Conservation (phyloP, 1,140 invertebrate species). For the Patella vulgata region DNA sequence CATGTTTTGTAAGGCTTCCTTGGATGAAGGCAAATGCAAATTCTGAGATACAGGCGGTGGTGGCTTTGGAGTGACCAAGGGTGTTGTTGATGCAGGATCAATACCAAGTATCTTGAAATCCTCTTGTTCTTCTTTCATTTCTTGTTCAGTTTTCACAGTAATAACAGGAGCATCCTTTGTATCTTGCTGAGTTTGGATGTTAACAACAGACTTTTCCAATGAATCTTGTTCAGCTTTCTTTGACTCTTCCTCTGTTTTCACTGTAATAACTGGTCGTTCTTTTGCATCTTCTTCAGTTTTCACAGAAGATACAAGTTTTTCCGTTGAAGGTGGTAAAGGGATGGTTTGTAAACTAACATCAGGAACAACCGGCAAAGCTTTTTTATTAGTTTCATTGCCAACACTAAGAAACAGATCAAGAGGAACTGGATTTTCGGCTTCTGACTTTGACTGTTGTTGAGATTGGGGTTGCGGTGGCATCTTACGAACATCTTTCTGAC, state of each 20-base stretch:
- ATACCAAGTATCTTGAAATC: slow-evolving; percentile 49
- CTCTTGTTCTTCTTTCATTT: slow-evolving; percentile 19
- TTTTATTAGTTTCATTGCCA: slow-evolving; percentile 10
- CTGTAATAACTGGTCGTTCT: background rate
- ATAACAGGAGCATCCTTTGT: background rate
- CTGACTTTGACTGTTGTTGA: background rate
- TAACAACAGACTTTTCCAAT: background rate
- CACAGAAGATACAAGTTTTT: no score
- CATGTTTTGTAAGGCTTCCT: slow-evolving; percentile 8
- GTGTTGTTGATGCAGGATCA: slow-evolving; percentile 24
- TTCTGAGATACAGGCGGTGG: slow-evolving; percentile 44
- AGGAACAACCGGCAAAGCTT: slow-evolving; percentile 8
- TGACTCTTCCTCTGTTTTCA: background rate
- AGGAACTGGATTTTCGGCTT: slow-evolving; percentile 19
- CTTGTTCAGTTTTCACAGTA: slow-evolving; percentile 8
- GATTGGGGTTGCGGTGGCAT: background rate
- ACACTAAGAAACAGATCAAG: slow-evolving; percentile 44
- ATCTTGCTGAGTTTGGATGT: background rate
- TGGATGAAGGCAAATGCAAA: slow-evolving; percentile 26
- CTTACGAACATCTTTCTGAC: background rate
- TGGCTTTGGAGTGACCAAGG: slow-evolving; percentile 29
- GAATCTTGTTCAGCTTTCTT: background rate
- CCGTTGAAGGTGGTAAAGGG: no score
- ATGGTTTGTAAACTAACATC: background rate
- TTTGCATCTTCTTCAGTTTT: background rate